Evolutionary conservation across 2,113 vertebrate species (phyloP).

Genomic region (Peromyscus polionotus): DNA sequence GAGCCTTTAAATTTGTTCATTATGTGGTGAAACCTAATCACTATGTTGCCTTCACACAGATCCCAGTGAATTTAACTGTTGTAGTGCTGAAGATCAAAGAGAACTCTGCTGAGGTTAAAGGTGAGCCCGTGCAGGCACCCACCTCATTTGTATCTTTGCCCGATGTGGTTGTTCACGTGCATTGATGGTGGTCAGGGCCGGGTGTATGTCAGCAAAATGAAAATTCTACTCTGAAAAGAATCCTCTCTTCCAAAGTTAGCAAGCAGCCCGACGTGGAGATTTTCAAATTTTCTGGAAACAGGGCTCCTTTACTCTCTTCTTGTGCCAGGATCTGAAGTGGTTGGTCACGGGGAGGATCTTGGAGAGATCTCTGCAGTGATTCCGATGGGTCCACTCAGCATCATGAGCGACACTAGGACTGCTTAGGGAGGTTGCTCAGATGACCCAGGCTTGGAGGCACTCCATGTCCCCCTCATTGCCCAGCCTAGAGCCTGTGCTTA

Average conservation of each 20-base stretch:
- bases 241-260: background rate
- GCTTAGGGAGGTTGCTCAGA: background rate
- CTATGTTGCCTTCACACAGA: background rate
- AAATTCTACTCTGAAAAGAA: conserved; percentile 9
- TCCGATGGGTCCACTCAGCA: background rate
- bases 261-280: background rate
- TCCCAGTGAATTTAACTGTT: background rate
- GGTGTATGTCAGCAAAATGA: background rate
- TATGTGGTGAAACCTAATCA: background rate
- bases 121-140: background rate
- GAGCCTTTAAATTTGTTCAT: background rate
- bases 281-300: background rate
- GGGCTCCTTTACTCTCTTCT: background rate
- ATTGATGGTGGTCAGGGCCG: background rate
- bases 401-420: background rate
- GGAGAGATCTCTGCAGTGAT: background rate
- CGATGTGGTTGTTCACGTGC: background rate
- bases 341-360: background rate
- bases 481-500: background rate
- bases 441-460: background rate
- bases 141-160: background rate
- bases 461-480: background rate
- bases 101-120: conserved; percentile 28
- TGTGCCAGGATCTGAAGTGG: background rate
- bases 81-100: background rate